Evolutionary conservation across 1,140 invertebrate species (phyloP).

Genomic region (Stegodyphus mimosarum): DNA sequence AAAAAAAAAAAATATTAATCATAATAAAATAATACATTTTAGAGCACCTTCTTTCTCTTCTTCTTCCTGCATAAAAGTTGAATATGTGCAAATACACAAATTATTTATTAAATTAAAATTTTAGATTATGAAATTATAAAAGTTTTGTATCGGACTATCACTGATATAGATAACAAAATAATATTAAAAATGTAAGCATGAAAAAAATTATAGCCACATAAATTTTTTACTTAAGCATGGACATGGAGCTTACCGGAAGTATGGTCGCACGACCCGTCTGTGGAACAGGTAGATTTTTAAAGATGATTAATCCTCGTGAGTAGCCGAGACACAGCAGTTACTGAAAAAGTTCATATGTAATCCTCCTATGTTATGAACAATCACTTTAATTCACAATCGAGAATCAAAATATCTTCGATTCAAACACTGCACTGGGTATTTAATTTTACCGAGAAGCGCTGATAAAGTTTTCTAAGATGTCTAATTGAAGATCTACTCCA

Average conservation of each 20-base stretch:
- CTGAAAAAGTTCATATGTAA: neutral
- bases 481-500: neutral
- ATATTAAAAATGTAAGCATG: neutral
- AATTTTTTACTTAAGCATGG: neutral
- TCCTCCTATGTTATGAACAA: constrained; percentile 2
- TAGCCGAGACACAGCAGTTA: neutral
- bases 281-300: constrained; percentile 37
- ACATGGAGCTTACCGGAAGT: constrained; percentile 47
- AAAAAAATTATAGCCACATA: neutral
- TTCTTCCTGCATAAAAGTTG: too few relatives aligned
- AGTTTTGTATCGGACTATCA: too few relatives aligned
- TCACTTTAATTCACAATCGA: neutral
- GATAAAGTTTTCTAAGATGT: neutral
- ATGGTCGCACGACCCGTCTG: constrained; percentile 29
- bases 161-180: too few relatives aligned
- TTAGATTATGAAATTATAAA: too few relatives aligned
- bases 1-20: too few relatives aligned
- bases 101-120: too few relatives aligned
- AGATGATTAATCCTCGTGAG: constrained; percentile 37
- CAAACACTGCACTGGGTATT: neutral
- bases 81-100: too few relatives aligned
- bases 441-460: too few relatives aligned
- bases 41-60: too few relatives aligned
- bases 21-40: too few relatives aligned
- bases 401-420: neutral